Percentiles rank a stretch among this genome's conserved stretches.
phyloP scores from a whole-genome alignment of 2,797 vertebrate species.

The Jordanella pulchra region DNA sequence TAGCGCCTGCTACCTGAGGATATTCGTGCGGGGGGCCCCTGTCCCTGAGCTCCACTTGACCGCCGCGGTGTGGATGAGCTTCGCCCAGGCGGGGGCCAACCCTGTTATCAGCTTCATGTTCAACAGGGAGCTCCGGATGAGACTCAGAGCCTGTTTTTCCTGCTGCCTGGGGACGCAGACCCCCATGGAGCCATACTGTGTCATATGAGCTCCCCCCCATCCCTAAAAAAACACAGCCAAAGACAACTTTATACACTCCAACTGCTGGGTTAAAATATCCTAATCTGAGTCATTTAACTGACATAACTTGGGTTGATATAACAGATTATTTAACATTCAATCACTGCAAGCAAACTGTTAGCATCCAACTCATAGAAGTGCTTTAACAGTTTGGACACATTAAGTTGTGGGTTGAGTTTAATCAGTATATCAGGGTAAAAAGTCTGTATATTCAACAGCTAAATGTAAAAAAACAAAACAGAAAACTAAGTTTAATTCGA shows the following conservation, averaged over 20 bases:
- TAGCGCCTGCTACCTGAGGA: constrained; percentile 90
- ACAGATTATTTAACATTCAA: not conserved
- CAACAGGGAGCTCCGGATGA: constrained; percentile 92
- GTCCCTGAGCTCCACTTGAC: constrained; percentile 91
- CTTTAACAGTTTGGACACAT: not conserved
- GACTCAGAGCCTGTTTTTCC: constrained; percentile 87
- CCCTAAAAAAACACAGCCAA: constrained; percentile 33
- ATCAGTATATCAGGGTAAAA: not conserved
- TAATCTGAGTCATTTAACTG: not conserved
- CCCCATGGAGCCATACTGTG: constrained; percentile 88
- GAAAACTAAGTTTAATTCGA: not conserved
- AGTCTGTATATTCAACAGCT: not conserved
- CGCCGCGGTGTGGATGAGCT: constrained; percentile 94
- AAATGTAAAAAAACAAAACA: no score
- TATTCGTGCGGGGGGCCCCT: constrained; percentile 85
- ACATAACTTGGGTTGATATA: not conserved
- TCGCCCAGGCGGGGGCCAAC: constrained; percentile 93
- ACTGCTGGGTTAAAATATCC: constrained; percentile 31
- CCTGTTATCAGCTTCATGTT: constrained; percentile 94
- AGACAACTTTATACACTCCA: constrained; percentile 31
- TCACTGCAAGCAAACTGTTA: not conserved
- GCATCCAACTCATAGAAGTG: not conserved
- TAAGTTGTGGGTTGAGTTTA: not conserved
- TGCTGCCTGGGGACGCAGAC: constrained; percentile 90
- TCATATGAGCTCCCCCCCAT: constrained; percentile 63